These are phyloP conservation scores for Emys orbicularis DNA, from an alignment of 2,797 vertebrate species.

Conservation along the genomic window DNA sequence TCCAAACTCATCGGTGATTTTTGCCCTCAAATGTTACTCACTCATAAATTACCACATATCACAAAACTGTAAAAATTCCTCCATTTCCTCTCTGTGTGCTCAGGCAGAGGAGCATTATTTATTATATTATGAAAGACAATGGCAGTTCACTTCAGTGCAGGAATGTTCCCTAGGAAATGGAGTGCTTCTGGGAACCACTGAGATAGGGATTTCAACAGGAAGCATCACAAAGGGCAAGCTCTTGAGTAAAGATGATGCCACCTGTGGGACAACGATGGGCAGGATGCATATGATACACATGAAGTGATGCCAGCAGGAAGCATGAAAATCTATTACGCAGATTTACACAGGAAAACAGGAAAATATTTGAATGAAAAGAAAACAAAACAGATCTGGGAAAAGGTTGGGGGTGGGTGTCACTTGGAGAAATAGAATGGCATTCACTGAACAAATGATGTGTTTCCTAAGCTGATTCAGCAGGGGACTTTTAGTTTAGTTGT, in stretches of 20 bases:
- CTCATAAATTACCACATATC: conserved; percentile 59
- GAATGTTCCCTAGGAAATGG: conserved; percentile 74
- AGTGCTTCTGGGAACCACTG: not conserved
- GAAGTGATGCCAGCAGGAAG: conserved; percentile 73
- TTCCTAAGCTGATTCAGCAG: not conserved
- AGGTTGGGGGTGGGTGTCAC: not conserved
- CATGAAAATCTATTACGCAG: conserved; percentile 41
- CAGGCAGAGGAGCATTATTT: conserved; percentile 7
- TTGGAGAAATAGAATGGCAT: conserved; percentile 1
- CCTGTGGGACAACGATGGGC: conserved; percentile 57
- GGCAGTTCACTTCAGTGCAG: conserved; percentile 46
- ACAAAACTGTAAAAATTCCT: conserved; percentile 61
- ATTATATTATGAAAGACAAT: conserved; percentile 45
- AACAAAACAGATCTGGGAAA: conserved; percentile 36
- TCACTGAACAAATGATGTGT: conserved; percentile 6
- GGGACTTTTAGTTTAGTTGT: not conserved
- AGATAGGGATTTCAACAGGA: conserved; percentile 63
- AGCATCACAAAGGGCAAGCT: conserved; percentile 54
- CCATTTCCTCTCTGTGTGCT: conserved; percentile 70
- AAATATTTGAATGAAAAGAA: conserved; percentile 45
- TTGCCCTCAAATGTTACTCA: not conserved
- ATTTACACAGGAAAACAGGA: conserved; percentile 71
- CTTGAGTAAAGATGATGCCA: conserved; percentile 44
- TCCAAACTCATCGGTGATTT: not conserved
- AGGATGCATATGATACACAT: conserved; percentile 68